phyloP scores from a whole-genome alignment of 2,113 vertebrate genomes.

The Tupaia chinensis region DNA sequence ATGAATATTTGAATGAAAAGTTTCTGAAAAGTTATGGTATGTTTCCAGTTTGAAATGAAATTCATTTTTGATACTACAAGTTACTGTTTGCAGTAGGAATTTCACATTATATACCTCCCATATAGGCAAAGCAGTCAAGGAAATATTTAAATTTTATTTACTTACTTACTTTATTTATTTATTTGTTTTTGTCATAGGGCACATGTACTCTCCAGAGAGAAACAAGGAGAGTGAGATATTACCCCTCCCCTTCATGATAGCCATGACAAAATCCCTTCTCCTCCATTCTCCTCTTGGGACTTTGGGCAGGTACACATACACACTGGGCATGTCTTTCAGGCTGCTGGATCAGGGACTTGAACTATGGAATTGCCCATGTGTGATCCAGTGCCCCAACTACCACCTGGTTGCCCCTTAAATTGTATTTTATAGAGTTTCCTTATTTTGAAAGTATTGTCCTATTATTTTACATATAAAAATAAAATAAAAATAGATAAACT shows the following conservation, averaged over 20 bases:
- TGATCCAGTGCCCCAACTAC: no score
- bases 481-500: not conserved
- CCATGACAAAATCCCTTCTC: no score
- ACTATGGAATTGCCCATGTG: no score
- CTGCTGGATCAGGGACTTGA: no score
- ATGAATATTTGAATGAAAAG: not conserved
- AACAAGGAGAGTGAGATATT: no score
- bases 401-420: not conserved
- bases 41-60: constrained; percentile 3
- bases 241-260: no score
- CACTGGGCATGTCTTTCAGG: no score
- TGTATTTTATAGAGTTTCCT: constrained; percentile 10
- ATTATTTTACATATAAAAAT: not conserved
- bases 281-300: no score
- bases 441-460: not conserved
- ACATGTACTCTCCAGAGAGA: no score
- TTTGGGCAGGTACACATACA: no score
- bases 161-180: no score
- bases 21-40: constrained; percentile 35
- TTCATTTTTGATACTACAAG: not conserved
- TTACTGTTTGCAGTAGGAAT: not conserved
- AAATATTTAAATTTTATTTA: constrained; percentile 32
- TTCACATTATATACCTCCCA: not conserved
- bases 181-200: no score
- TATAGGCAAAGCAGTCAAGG: not conserved